Percentiles rank a stretch among this genome's conserved stretches.
These are phyloP conservation scores for Daktulosphaira vitifoliae DNA, from an alignment of 1,140 invertebrate species.

Conservation along the genomic window DNA sequence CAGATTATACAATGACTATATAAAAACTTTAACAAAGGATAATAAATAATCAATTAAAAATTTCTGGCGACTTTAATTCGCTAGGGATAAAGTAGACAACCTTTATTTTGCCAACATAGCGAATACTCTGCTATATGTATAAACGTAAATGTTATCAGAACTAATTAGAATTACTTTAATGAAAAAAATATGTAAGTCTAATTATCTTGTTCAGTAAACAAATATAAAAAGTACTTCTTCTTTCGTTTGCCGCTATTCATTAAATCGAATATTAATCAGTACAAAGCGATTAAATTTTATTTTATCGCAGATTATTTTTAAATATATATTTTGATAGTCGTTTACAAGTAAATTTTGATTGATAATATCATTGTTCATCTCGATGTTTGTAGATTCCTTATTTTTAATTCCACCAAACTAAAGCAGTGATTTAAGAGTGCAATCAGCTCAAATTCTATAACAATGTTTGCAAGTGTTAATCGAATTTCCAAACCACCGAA, in stretches of 20 bases:
- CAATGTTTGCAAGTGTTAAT: too few species aligned
- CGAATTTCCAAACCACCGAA: too few species aligned
- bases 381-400: not conserved
- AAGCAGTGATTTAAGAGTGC: not conserved
- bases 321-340: not conserved
- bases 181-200: not conserved
- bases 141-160: slow-evolving; percentile 5
- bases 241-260: not conserved
- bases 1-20: too few species aligned
- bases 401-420: too few species aligned
- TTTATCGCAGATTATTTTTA: not conserved
- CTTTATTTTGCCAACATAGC: too few species aligned
- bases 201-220: not conserved
- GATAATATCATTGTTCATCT: not conserved
- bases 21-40: too few species aligned
- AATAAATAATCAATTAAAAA: too few species aligned
- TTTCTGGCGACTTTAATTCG: too few species aligned
- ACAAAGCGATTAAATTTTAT: not conserved
- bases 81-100: too few species aligned
- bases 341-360: slow-evolving; percentile 17
- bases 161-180: slow-evolving; percentile 28
- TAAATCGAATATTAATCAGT: slow-evolving; percentile 1
- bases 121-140: too few species aligned
- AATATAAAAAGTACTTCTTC: not conserved
- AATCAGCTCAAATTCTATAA: slow-evolving; percentile 1